Evolutionary conservation across 2,113 vertebrate genomes (phyloP).

Genomic region (Bothrops jararaca): DNA sequence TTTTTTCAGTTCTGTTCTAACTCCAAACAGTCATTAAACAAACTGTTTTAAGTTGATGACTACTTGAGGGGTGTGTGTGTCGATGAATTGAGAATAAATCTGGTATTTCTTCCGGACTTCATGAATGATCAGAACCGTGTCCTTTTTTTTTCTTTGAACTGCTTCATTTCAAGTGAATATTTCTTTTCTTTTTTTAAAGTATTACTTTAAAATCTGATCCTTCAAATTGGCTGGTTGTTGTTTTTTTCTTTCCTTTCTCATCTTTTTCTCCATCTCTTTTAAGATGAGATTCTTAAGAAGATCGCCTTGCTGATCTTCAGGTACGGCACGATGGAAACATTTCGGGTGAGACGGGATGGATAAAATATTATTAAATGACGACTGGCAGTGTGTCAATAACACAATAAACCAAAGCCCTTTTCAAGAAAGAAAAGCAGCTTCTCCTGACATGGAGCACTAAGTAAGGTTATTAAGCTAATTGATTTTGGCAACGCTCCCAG

Average conservation of each 20-base stretch:
- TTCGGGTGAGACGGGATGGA: background rate
- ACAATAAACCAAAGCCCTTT: background rate
- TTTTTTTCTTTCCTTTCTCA: background rate
- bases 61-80: too few species aligned
- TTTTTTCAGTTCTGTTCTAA: too few species aligned
- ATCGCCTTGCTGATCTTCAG: background rate
- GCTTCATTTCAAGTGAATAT: background rate
- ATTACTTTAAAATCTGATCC: background rate
- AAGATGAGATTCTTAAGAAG: background rate
- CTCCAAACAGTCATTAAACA: too few species aligned
- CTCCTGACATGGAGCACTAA: background rate
- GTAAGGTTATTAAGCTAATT: background rate
- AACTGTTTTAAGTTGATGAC: too few species aligned
- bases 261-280: background rate
- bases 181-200: too few species aligned
- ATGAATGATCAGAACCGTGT: too few species aligned
- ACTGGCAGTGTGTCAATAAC: background rate
- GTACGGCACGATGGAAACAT: background rate
- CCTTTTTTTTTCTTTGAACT: too few species aligned
- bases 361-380: background rate
- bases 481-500: background rate
- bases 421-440: background rate
- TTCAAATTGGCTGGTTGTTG: background rate
- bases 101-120: too few species aligned
- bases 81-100: too few species aligned